These are phyloP conservation scores for Cirrhinus molitorella DNA, from an alignment of 2,797 vertebrate species.

Conservation along the genomic window DNA sequence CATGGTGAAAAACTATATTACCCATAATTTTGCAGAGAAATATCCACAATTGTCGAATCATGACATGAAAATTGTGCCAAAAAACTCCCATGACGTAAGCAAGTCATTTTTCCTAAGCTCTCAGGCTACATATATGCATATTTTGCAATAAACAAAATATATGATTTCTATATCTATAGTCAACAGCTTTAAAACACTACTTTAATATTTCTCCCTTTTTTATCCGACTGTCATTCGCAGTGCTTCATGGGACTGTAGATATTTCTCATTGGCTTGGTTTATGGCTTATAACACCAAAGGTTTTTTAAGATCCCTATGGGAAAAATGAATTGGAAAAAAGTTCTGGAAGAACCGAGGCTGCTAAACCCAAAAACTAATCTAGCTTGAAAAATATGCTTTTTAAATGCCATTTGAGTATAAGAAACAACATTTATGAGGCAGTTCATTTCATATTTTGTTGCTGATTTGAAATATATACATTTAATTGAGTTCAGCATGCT, in stretches of 20 bases:
- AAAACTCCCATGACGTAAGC: background rate
- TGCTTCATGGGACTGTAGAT: background rate
- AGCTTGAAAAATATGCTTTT: too few species aligned
- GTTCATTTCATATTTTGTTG: too few species aligned
- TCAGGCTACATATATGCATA: background rate
- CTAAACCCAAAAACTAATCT: background rate
- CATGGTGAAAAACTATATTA: too few species aligned
- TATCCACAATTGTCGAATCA: background rate
- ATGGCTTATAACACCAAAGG: background rate
- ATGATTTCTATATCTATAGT: too few species aligned
- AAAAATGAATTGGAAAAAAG: background rate
- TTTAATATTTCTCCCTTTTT: background rate
- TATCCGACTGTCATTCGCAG: background rate
- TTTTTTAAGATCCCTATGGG: background rate
- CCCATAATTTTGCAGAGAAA: background rate
- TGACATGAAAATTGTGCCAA: background rate
- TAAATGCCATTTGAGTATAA: too few species aligned
- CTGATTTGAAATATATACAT: too few species aligned
- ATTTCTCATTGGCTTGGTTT: background rate
- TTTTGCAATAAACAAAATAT: background rate
- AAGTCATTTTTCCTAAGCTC: background rate
- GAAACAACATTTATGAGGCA: too few species aligned
- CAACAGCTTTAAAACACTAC: background rate
- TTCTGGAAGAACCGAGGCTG: background rate
- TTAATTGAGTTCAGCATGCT: too few species aligned